These are phyloP conservation scores for Plebejus anna DNA, from an alignment of 2,888 invertebrate genomes.

Conservation along the genomic window DNA sequence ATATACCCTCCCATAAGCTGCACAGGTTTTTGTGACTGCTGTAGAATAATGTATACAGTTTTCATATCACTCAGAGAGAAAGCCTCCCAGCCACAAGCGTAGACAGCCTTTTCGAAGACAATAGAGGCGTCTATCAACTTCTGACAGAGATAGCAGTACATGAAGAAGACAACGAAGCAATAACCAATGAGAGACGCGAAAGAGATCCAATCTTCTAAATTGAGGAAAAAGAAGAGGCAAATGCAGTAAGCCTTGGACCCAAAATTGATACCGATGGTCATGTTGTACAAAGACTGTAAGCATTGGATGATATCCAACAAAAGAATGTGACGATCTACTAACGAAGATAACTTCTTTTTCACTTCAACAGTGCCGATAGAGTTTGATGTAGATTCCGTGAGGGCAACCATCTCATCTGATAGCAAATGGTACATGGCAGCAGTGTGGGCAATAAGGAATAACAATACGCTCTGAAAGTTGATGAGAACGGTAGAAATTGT, in stretches of 20 bases:
- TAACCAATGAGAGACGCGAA: constrained; percentile 57
- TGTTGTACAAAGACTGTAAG: constrained; percentile 55
- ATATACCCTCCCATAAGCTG: constrained; percentile 61
- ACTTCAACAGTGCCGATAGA: constrained; percentile 41
- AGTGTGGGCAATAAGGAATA: constrained; percentile 61
- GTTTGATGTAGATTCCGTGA: constrained; percentile 44
- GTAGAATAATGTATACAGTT: constrained; percentile 53
- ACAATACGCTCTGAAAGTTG: constrained; percentile 56
- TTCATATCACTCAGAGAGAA: constrained; percentile 55
- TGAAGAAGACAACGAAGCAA: constrained; percentile 58
- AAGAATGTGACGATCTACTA: constrained; percentile 52
- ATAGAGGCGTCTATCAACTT: constrained; percentile 58
- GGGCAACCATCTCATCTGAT: constrained; percentile 51
- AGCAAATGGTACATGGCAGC: constrained; percentile 57
- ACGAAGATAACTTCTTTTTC: constrained; percentile 44
- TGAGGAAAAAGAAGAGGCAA: constrained; percentile 56
- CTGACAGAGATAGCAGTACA: constrained; percentile 66
- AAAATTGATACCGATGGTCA: constrained; percentile 64
- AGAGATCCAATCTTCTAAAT: constrained; percentile 52
- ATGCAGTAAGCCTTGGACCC: constrained; percentile 59
- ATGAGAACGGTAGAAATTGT: constrained; percentile 50
- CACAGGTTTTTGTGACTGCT: constrained; percentile 58
- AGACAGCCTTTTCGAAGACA: constrained; percentile 56
- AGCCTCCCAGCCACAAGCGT: constrained; percentile 68
- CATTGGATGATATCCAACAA: constrained; percentile 49